Percentiles rank a stretch among this genome's conserved stretches.
Evolutionary conservation across 2,797 vertebrate species (phyloP).

Genomic region (Hylomyscus alleni): DNA sequence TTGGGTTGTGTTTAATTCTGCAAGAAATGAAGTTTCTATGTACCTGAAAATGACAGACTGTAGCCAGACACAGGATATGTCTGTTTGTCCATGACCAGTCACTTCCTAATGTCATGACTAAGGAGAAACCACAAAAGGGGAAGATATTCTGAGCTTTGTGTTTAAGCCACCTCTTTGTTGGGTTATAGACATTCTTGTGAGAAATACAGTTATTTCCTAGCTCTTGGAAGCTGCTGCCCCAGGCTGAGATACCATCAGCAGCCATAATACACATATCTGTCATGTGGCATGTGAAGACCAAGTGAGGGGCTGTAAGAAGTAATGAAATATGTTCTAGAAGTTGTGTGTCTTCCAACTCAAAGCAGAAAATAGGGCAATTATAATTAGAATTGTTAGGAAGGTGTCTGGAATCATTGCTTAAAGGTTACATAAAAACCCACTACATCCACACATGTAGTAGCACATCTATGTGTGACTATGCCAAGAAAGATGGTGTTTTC

Average conservation of each 20-base stretch:
- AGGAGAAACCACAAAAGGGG: not conserved
- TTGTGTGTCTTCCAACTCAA: not conserved
- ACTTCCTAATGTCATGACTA: not conserved
- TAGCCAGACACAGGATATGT: constrained; percentile 20
- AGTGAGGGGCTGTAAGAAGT: not conserved
- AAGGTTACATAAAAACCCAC: not conserved
- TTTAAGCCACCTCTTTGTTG: not conserved
- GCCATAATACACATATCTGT: not conserved
- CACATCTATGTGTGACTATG: not conserved
- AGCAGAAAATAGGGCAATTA: not conserved
- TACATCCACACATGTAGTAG: not conserved
- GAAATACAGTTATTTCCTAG: not conserved
- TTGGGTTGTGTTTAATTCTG: constrained; percentile 37
- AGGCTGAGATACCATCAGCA: not conserved
- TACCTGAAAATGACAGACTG: not conserved
- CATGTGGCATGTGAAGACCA: not conserved
- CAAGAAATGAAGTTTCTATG: constrained; percentile 17
- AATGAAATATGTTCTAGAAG: not conserved
- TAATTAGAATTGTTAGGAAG: not conserved
- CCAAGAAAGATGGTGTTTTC: not conserved
- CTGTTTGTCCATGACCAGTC: not conserved
- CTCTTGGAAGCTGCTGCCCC: no score
- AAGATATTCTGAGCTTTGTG: not conserved
- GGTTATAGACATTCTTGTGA: not conserved
- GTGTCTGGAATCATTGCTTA: not conserved